Conservation (phyloP, 1,140 invertebrate species). For the Euschistus heros region DNA sequence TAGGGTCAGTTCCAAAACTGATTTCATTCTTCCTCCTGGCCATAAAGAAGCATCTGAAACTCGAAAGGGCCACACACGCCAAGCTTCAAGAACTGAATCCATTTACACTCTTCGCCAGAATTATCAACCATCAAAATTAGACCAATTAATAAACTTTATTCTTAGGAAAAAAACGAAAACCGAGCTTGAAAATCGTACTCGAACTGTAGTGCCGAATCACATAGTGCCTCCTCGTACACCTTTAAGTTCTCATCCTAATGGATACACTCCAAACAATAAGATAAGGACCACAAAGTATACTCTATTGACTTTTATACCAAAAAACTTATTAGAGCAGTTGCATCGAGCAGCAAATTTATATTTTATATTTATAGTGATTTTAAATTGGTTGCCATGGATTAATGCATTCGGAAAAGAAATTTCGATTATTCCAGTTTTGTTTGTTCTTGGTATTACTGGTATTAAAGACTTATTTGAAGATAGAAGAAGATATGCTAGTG, state of each 20-base stretch:
- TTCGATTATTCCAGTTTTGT: conserved; percentile 85
- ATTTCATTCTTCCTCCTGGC: conserved; percentile 73
- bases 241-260: conserved; percentile 72
- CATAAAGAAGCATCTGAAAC: conserved; percentile 42
- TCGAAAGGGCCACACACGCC: conserved; percentile 43
- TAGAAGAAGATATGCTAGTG: conserved; percentile 73
- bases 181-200: conserved; percentile 52
- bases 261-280: conserved; percentile 56
- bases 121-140: conserved; percentile 54
- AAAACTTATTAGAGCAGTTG: conserved; percentile 96
- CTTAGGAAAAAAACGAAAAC: conserved; percentile 25
- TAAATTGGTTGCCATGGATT: conserved; percentile 89
- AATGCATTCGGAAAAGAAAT: conserved; percentile 95
- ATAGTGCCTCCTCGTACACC: conserved; percentile 58
- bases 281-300: conserved; percentile 96
- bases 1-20: conserved; percentile 70
- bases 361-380: conserved; percentile 91
- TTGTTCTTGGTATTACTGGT: conserved; percentile 92
- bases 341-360: conserved; percentile 95
- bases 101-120: conserved; percentile 73
- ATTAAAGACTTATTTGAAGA: conserved; percentile 97
- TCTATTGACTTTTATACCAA: conserved; percentile 83
- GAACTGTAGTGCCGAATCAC: conserved; percentile 71
- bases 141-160: conserved; percentile 46
- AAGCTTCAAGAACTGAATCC: conserved; percentile 64